Conservation (phyloP, 2,888 invertebrate species). For the Acronicta alni region DNA sequence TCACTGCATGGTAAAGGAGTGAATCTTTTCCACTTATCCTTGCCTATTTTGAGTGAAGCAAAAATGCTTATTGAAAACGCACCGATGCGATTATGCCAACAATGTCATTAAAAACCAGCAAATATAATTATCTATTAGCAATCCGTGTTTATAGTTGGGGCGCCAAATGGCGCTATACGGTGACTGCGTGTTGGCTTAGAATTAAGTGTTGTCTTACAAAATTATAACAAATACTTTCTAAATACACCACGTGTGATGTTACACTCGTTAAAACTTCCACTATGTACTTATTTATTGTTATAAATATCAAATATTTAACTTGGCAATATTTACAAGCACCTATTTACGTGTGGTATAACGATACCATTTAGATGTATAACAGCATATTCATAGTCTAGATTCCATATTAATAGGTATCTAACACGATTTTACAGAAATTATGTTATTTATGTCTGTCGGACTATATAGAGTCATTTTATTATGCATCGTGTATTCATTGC, state of each 20-base stretch:
- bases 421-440: too few species aligned
- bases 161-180: constrained; percentile 12
- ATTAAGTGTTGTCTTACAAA: constrained; percentile 32
- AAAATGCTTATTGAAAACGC: too few species aligned
- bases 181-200: constrained; percentile 23
- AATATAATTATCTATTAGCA: constrained; percentile 12
- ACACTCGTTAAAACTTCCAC: too few species aligned
- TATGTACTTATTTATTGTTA: too few species aligned
- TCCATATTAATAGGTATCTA: too few species aligned
- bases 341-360: constrained; percentile 16
- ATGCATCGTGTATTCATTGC: too few species aligned
- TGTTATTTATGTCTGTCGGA: too few species aligned
- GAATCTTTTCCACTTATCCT: too few species aligned
- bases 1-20: too few species aligned
- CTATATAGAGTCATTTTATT: too few species aligned
- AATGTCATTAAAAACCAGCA: constrained; percentile 8
- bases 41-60: too few species aligned
- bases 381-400: constrained; percentile 3
- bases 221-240: constrained; percentile 34
- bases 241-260: constrained; percentile 29
- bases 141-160: constrained; percentile 26
- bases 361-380: not conserved
- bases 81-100: constrained; percentile 4
- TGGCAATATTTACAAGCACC: constrained; percentile 61
- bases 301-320: constrained; percentile 23